Base-by-base conservation (phyloP, 2,797 vertebrate genomes). In the Malurus splendens region DNA sequence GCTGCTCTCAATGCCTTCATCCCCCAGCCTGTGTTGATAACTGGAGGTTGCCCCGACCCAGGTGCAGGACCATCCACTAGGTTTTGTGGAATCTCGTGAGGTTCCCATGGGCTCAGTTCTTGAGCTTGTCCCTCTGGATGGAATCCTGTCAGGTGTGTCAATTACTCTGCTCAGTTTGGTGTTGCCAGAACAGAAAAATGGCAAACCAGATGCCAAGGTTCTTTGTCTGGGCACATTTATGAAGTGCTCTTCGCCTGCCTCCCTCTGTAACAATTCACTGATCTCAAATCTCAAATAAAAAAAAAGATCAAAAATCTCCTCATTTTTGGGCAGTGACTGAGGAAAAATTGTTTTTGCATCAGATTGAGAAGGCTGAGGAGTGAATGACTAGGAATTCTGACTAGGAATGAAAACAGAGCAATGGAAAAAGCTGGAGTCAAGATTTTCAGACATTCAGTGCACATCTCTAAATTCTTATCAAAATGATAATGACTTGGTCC, bases 41-140 rank as follows among this genome's bases (percentile, higher is more conserved):
- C 4, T 23, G 6, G 15, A 10, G 2, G 1, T 65, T 71, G n/a
- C 47, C 72, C 24, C 0, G 1, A 4, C 10, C 28, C 36, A n/a
- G 18, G 4, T 60, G 36, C 57, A 54, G 41, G 20, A 59, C 51
- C 12, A 2, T 48, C 16, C 7, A n/a, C n/a, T 42, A 6, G 18
- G 6, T 27, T 42, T 54, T 59, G 47, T 33, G 60, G 33, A 66
- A 66, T 54, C 22, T 66, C 23, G 1, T 33, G 22, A 52, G 24
- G 18, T 52, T 88, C n/a, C 13, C 9, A 8, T 0, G 1, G 56
- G 20, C 32, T 41, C 8, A 6, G 30, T 60, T 36, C 30, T 60
- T 4, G 12, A 50, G 32, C 25, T 59, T 23, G 17, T 74, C 39
- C 33, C 11, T 61, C 38, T 39, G 32, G 22, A n/a, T 57, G 50